These are phyloP conservation scores for Mythimna lalbum DNA, from an alignment of 2,888 invertebrate species.

Conservation along the genomic window DNA sequence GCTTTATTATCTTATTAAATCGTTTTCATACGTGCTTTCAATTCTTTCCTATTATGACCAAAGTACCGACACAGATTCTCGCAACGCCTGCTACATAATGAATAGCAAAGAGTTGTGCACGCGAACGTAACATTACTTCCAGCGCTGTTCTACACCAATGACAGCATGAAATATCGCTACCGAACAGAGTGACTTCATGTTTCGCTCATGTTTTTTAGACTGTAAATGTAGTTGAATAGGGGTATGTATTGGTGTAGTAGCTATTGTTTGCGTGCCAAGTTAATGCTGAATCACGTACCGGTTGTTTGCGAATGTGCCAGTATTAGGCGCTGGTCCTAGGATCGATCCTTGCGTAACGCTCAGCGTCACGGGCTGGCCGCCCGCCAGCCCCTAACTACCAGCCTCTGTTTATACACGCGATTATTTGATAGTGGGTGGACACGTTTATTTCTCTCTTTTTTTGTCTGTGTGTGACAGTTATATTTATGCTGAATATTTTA, in stretches of 20 bases:
- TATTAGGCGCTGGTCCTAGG: constrained; percentile 57
- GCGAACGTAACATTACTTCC: constrained; percentile 72
- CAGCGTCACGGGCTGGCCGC: constrained; percentile 71
- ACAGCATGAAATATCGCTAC: constrained; percentile 48
- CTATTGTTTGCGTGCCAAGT: constrained; percentile 51
- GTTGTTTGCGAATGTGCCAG: constrained; percentile 62
- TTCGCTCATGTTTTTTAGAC: constrained; percentile 42
- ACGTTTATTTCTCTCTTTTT: constrained; percentile 15
- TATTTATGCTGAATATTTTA: neutral
- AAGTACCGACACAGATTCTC: constrained; percentile 61
- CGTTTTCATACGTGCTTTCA: constrained; percentile 38
- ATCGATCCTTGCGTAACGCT: constrained; percentile 71
- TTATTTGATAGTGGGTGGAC: constrained; percentile 43
- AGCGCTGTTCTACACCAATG: constrained; percentile 41
- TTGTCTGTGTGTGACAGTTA: neutral
- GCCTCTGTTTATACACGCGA: constrained; percentile 55
- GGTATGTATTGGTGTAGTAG: constrained; percentile 34
- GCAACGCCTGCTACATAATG: constrained; percentile 65
- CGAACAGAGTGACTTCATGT: constrained; percentile 53
- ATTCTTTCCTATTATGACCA: constrained; percentile 43
- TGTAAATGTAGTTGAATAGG: constrained; percentile 37
- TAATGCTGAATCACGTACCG: constrained; percentile 55
- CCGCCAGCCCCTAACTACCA: constrained; percentile 69
- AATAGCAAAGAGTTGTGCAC: constrained; percentile 70
- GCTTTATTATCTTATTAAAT: constrained; percentile 41